A percentile compares a stretch with the other conserved stretches of the same genome.
Evolutionary conservation across 2,888 invertebrate species (phyloP).

Genomic region (Aspidapion aeneum): DNA sequence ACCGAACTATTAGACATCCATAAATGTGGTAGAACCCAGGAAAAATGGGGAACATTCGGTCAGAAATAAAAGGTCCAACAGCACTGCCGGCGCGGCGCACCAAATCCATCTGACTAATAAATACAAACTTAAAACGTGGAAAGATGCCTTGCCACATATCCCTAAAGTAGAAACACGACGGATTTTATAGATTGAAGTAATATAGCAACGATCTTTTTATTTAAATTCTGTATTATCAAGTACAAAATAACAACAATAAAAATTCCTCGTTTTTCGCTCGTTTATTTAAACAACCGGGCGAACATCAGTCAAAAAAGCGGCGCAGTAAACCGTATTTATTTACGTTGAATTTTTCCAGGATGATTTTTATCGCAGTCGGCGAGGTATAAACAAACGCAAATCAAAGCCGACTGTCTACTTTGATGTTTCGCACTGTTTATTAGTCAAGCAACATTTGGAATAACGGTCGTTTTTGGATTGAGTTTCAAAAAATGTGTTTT

Average conservation of each 20-base stretch:
- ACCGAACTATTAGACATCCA: too few species aligned
- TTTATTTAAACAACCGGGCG: background rate
- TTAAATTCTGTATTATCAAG: too few species aligned
- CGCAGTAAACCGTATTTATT: background rate
- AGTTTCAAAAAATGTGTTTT: background rate
- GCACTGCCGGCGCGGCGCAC: too few species aligned
- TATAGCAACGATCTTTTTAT: too few species aligned
- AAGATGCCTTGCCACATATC: too few species aligned
- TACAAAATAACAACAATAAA: background rate
- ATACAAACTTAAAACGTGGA: too few species aligned
- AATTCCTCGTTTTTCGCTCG: background rate
- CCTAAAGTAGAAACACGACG: too few species aligned
- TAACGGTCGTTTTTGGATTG: background rate
- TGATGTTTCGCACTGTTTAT: constrained; percentile 26
- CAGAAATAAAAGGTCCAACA: too few species aligned
- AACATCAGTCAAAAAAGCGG: background rate
- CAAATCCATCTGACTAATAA: too few species aligned
- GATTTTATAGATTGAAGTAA: too few species aligned
- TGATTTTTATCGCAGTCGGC: constrained; percentile 25
- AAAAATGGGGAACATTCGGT: too few species aligned
- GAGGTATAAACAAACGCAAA: constrained; percentile 25
- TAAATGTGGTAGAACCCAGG: too few species aligned
- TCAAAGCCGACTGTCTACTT: constrained; percentile 23
- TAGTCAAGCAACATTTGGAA: constrained; percentile 23
- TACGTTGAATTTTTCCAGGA: background rate